Base-by-base conservation (phyloP, 2,888 invertebrate genomes). In the Hofmannophila pseudospretella region DNA sequence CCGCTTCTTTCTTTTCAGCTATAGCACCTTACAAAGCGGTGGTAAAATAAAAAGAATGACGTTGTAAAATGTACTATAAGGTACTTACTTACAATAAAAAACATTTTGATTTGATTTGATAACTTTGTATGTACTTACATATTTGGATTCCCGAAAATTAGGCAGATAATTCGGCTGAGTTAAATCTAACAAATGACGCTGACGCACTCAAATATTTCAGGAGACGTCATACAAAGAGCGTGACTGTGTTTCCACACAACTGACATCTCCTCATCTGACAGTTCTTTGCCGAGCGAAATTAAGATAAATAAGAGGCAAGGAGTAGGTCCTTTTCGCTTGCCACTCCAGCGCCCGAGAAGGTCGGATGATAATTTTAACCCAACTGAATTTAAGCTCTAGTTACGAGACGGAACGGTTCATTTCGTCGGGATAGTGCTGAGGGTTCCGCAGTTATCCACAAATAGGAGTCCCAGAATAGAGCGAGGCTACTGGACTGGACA, bases 381-480 rank as follows among this genome's bases (percentile, higher is more conserved):
- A 38, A 45, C 51, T 56, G 46, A 74, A 61, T 67, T 54, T 67
- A 49, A 54, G 53, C 74, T 69, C 58, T 81, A 63, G 47, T 36
- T 22, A 50, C 50, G 44, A 33, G 45, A 48, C 39, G 39, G 53
- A 76, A 82, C 53, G 69, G 74, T 70, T 66, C 60, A 69, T 64
- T 77, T 69, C 61, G 43, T 51, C 44, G 44, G 48, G 54, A 56
- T 52, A 60, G 53, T 52, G 55, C 58, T 42, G 54, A 58, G 66
- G 66, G 70, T 70, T 78, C 71, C 72, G 70, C 64, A 73, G 74
- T 74, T 67, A 69, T 84, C 80, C 79, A 81, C 82, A 82, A 86
- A 86, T 86, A 86, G 84, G 72, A 70, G 74, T 74, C 74, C 78
- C 66, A 84, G 82, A 86, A 86, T 86, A 86, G 85, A 82, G 76